phyloP scores from a whole-genome alignment of 2,888 invertebrate species.

The Meandrusa payeni region DNA sequence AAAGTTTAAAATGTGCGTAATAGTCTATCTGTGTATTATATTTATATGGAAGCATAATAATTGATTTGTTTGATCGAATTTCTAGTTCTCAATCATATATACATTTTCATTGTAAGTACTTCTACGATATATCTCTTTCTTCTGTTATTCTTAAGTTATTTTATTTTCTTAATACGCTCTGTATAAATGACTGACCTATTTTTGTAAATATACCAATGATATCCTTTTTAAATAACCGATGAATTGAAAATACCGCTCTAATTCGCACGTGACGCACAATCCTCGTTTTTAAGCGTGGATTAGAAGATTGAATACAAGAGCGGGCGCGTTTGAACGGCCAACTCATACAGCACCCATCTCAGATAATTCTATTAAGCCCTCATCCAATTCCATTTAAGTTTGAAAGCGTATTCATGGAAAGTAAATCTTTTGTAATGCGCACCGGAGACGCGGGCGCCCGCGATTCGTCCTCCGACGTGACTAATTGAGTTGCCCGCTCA shows the following conservation, averaged over 20 bases:
- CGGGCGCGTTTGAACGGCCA: constrained; percentile 2
- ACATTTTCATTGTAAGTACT: too few relatives aligned
- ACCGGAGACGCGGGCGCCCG: constrained; percentile 8
- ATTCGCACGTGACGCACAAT: background rate
- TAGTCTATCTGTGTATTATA: too few relatives aligned
- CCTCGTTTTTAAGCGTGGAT: background rate
- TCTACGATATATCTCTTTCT: too few relatives aligned
- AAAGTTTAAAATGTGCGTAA: too few relatives aligned
- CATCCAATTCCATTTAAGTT: constrained; percentile 36
- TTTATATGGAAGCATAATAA: too few relatives aligned
- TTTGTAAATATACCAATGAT: too few relatives aligned
- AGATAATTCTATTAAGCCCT: constrained; percentile 31
- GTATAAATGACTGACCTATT: too few relatives aligned
- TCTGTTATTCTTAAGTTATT: too few relatives aligned
- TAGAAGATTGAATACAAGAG: constrained; percentile 1
- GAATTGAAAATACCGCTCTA: background rate
- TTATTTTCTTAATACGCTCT: too few relatives aligned
- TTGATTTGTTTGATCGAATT: too few relatives aligned
- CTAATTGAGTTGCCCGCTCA: constrained; percentile 32
- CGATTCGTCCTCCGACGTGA: constrained; percentile 26
- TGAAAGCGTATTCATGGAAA: constrained; percentile 36
- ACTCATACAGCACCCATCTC: constrained; percentile 22
- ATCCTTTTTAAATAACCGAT: too few relatives aligned
- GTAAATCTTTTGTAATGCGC: constrained; percentile 37
- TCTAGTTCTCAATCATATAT: too few relatives aligned